phyloP scores from a whole-genome alignment of 2,888 invertebrate genomes.

The Campoplex capitator region DNA sequence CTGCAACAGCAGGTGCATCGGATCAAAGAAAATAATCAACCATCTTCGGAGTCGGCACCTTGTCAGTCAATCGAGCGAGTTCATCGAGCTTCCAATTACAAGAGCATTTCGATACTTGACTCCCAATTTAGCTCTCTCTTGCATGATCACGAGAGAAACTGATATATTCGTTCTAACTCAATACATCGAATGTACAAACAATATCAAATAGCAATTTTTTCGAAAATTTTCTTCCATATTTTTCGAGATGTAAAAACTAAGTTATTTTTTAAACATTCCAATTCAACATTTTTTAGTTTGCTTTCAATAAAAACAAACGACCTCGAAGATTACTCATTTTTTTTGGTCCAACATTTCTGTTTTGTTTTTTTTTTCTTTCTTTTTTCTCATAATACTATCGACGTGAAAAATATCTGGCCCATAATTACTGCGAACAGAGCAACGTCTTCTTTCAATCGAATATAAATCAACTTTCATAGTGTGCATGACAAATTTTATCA shows the following conservation, averaged over 20 bases:
- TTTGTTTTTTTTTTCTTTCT: too few relatives aligned
- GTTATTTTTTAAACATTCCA: too few relatives aligned
- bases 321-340: too few relatives aligned
- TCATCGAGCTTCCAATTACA: constrained; percentile 26
- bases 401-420: neutral
- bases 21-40: constrained; percentile 46
- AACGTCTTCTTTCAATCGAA: neutral
- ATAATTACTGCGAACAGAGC: neutral
- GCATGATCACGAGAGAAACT: neutral
- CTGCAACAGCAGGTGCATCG: constrained; percentile 50
- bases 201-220: too few relatives aligned
- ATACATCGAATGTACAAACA: too few relatives aligned
- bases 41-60: constrained; percentile 35
- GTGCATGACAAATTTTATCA: neutral
- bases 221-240: neutral
- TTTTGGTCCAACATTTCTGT: too few relatives aligned
- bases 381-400: neutral
- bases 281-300: too few relatives aligned
- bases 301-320: too few relatives aligned
- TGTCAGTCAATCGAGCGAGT: constrained; percentile 20
- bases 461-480: neutral
- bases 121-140: neutral
- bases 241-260: neutral
- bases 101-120: neutral
- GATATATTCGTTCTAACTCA: neutral